Conservation (phyloP, 2,888 invertebrate genomes). For the Tenodera sinensis region DNA sequence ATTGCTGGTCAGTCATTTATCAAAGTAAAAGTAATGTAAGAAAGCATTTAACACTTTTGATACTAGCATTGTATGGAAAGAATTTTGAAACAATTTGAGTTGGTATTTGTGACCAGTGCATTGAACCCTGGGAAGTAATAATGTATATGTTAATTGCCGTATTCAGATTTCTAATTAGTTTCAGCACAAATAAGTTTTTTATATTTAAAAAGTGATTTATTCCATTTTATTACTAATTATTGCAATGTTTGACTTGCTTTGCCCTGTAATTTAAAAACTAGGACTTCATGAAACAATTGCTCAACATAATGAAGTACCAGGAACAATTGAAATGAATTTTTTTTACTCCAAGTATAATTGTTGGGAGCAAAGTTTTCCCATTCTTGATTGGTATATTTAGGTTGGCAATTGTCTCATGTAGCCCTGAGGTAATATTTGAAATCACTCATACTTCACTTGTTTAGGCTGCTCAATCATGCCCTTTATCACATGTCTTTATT, state of each 20-base stretch:
- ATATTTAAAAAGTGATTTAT: conserved; percentile 12
- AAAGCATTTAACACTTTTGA: not conserved
- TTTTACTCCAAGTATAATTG: too few relatives aligned
- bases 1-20: not conserved
- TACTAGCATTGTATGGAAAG: too few relatives aligned
- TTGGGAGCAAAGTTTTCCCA: too few relatives aligned
- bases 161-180: conserved; percentile 10
- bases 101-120: not conserved
- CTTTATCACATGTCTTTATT: too few relatives aligned
- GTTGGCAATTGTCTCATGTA: conserved; percentile 1
- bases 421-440: not conserved
- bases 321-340: not conserved
- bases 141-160: conserved; percentile 12
- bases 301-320: not conserved
- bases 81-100: not conserved
- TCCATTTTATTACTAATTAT: conserved; percentile 15
- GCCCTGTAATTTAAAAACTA: conserved; percentile 16
- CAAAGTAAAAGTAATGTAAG: not conserved
- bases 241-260: conserved; percentile 25
- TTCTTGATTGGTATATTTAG: too few relatives aligned
- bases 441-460: not conserved
- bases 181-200: conserved; percentile 14
- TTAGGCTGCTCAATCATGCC: not conserved
- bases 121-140: conserved; percentile 13
- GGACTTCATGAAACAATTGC: not conserved